A percentile compares a stretch with the other conserved stretches of the same genome.
These are phyloP conservation scores for Saturnia japonica DNA, from an alignment of 2,888 invertebrate genomes.

Conservation along the genomic window DNA sequence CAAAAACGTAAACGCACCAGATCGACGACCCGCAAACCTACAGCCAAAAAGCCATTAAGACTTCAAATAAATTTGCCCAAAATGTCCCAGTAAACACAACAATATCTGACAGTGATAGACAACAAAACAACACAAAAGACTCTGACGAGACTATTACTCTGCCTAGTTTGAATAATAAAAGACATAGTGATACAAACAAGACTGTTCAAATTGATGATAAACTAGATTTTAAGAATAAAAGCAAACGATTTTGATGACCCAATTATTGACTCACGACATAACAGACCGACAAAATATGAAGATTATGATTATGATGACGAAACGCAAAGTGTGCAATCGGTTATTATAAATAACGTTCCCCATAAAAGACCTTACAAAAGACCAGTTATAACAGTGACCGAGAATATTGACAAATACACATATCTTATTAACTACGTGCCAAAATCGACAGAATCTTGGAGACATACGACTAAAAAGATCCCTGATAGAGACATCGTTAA, in stretches of 20 bases:
- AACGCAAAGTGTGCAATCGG: constrained; percentile 69
- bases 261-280: constrained; percentile 48
- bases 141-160: constrained; percentile 37
- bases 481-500: constrained; percentile 71
- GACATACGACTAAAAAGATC: constrained; percentile 64
- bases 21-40: constrained; percentile 39
- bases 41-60: constrained; percentile 30
- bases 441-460: constrained; percentile 73
- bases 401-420: constrained; percentile 75
- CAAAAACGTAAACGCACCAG: constrained; percentile 45
- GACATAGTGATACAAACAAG: constrained; percentile 39
- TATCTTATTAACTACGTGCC: constrained; percentile 80
- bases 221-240: constrained; percentile 81
- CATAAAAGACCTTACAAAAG: constrained; percentile 66
- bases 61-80: constrained; percentile 46
- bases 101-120: constrained; percentile 41
- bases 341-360: constrained; percentile 65
- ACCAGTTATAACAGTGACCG: constrained; percentile 74
- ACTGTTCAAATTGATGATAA: constrained; percentile 79
- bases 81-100: constrained; percentile 34
- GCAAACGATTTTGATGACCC: constrained; percentile 62
- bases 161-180: constrained; percentile 42
- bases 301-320: constrained; percentile 62
- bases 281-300: constrained; percentile 50
- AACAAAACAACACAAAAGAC: constrained; percentile 45